Base-by-base conservation (phyloP, 2,113 vertebrate species). In the Sitta europaea region DNA sequence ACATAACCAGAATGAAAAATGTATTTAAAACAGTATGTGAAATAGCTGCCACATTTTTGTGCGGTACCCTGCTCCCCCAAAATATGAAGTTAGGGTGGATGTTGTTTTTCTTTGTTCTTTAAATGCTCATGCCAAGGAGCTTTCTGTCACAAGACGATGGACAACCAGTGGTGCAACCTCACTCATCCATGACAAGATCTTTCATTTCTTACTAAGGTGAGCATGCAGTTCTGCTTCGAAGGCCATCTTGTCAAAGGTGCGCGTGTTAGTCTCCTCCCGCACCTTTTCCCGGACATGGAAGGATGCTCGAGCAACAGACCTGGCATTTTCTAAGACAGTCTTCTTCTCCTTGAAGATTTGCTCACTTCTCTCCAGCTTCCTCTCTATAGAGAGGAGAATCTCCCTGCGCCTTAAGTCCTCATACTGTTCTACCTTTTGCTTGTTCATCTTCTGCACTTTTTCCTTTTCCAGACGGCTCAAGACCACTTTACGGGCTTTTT, bases 201-300 rank as follows among this genome's bases (percentile, higher is more conserved):
- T 83, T 98, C 98, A 99, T 90, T 99, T 99, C 76, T 99, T 99
- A 94, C 98, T 98, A 81, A 99, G 97, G 78, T 97, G 98, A 94
- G 99, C 99, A 53, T 99, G 98, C 40, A 99, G 97, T 90, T 99
- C 98, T 62, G 99, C 99, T 90, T 99, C 99, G 9, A 99, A 98
- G 36, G 98, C 99, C 99, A 99, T 99, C 86, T 99, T 99, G 92
- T 99, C 99, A 83, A 99, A 99, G 6, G 99, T 99, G 45, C 99
- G 99, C 75, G 84, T 96, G 96, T 99, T 99, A 1, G 99, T 99
- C 96, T 99, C 99, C 91, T 99, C 99, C 4, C 99, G 98, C 29
- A 99, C 99, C 80, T 98, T 99, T 92, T 99, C 99, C 5, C 99
- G 98, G 35, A 99, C 99, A 0, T 99, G 99, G 94, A 99, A 99